Percentiles rank a stretch among this genome's conserved stretches.
These are phyloP conservation scores for Azemiops feae DNA, from an alignment of 2,113 vertebrate species.

Conservation along the genomic window DNA sequence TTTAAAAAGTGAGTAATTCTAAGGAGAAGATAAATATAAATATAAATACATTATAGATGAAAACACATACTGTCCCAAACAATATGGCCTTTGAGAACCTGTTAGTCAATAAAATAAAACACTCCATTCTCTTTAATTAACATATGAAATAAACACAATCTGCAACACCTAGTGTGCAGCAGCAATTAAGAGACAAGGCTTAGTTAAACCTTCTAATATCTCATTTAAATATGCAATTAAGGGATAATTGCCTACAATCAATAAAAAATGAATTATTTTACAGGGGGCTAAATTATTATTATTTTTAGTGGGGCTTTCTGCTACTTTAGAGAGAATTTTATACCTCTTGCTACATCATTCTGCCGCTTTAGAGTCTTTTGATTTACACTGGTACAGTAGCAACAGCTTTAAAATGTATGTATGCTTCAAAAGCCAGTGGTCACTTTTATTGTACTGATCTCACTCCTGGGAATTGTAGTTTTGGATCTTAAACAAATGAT, in stretches of 20 bases:
- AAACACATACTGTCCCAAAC: conserved; percentile 71
- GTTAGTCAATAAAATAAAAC: conserved; percentile 82
- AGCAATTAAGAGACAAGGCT: conserved; percentile 89
- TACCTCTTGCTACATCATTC: conserved; percentile 62
- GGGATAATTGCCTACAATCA: conserved; percentile 90
- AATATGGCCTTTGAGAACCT: conserved; percentile 70
- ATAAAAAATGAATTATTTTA: conserved; percentile 87
- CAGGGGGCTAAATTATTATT: conserved; percentile 72
- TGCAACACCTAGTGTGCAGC: conserved; percentile 84
- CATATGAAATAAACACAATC: conserved; percentile 88
- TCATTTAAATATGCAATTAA: conserved; percentile 92
- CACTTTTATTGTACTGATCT: neutral
- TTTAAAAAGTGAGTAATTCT: conserved; percentile 70
- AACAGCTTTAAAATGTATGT: conserved; percentile 6
- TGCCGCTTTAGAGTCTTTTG: conserved; percentile 44
- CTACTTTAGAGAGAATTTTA: conserved; percentile 57
- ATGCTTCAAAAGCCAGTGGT: conserved; percentile 33
- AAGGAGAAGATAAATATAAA: conserved; percentile 71
- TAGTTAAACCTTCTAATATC: conserved; percentile 88
- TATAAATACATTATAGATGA: conserved; percentile 65
- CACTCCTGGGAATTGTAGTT: neutral
- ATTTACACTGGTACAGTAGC: conserved; percentile 50
- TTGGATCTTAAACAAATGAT: conserved; percentile 3
- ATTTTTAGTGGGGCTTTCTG: conserved; percentile 70
- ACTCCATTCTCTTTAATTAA: conserved; percentile 87